These are phyloP conservation scores for Sarcophaga carnaria DNA, from an alignment of 2,888 invertebrate species.

Conservation along the genomic window DNA sequence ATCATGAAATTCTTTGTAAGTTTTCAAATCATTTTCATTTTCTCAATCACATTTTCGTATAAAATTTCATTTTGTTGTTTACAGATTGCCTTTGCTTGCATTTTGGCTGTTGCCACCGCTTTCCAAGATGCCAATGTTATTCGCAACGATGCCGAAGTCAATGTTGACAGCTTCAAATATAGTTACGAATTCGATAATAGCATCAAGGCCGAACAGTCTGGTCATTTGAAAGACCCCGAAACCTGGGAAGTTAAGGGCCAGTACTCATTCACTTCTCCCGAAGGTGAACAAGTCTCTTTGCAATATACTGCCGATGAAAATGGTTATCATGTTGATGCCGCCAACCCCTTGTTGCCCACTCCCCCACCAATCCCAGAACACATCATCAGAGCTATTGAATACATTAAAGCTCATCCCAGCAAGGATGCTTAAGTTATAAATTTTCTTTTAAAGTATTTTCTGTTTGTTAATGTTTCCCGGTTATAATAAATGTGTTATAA, in stretches of 20 bases:
- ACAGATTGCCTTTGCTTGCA: slow-evolving; percentile 76
- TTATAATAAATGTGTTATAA: slow-evolving; percentile 45
- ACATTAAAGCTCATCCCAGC: slow-evolving; percentile 67
- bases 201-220: slow-evolving; percentile 73
- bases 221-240: slow-evolving; percentile 67
- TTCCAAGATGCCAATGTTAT: slow-evolving; percentile 73
- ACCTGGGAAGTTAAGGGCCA: slow-evolving; percentile 70
- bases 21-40: slow-evolving; percentile 6
- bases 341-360: slow-evolving; percentile 67
- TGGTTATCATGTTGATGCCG: slow-evolving; percentile 71
- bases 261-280: slow-evolving; percentile 73
- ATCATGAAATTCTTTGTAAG: slow-evolving; percentile 71
- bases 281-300: slow-evolving; percentile 71
- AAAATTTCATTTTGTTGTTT: not conserved
- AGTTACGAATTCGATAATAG: slow-evolving; percentile 74
- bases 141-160: slow-evolving; percentile 73
- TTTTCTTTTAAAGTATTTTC: slow-evolving; percentile 14
- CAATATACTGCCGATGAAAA: slow-evolving; percentile 74
- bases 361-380: slow-evolving; percentile 67
- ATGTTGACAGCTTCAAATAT: slow-evolving; percentile 72
- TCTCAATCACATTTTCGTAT: not conserved
- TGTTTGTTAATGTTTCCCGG: slow-evolving; percentile 2
- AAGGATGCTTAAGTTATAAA: slow-evolving; percentile 38
- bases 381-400: slow-evolving; percentile 65
- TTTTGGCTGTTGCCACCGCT: slow-evolving; percentile 74